These are phyloP conservation scores for Danio rerio DNA, from an alignment of 2,113 vertebrate genomes.

Conservation along the genomic window GRCz12tu NC_133176.1:15404001-15404500, in stretches of 20 bases:
- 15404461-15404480: too few relatives aligned
- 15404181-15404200: not conserved
- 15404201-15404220: not conserved
- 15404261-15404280: not conserved
- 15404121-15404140: too few relatives aligned
- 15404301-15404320: conserved; percentile 47
- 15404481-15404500: not conserved
- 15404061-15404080: too few relatives aligned
- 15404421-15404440: not conserved
- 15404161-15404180: too few relatives aligned
- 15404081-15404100: not conserved
- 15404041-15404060: too few relatives aligned
- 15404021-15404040: not conserved
- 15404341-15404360: conserved; percentile 38
- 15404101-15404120: too few relatives aligned
- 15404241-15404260: conserved; percentile 19
- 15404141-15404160: not conserved
- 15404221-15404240: conserved; percentile 4
- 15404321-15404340: conserved; percentile 61
- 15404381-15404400: not conserved
- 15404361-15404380: not conserved
- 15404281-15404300: not conserved
- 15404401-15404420: not conserved
- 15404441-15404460: not conserved
- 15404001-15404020: not conserved